A percentile compares a stretch with the other conserved stretches of the same genome.
Evolutionary conservation across 2,113 vertebrate genomes (phyloP).

Genomic region (Dipodomys merriami): DNA sequence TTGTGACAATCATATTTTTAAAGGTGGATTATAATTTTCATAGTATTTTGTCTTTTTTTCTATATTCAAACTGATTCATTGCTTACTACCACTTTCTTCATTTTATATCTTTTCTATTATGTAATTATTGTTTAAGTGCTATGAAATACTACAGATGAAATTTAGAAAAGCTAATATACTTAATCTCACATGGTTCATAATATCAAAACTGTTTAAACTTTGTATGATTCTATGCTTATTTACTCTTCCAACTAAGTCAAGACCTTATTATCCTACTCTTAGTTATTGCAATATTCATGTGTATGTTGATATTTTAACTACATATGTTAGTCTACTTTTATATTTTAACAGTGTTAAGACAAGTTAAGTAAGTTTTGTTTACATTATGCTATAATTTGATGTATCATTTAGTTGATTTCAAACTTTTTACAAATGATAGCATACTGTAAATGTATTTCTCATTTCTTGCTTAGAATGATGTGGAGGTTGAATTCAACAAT

Average conservation of each 20-base stretch:
- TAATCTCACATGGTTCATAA: too few relatives aligned
- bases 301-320: background rate
- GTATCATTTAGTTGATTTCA: background rate
- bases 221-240: background rate
- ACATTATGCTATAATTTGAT: background rate
- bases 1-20: background rate
- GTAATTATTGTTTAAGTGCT: background rate
- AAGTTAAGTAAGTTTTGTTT: background rate
- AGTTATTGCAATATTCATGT: background rate
- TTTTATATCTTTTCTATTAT: background rate
- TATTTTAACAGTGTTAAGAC: background rate
- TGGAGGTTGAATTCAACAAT: background rate
- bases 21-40: background rate
- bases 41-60: background rate
- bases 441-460: background rate
- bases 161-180: too few relatives aligned
- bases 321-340: background rate
- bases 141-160: background rate
- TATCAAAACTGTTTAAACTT: background rate
- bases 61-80: background rate
- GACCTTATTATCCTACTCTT: background rate
- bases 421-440: background rate
- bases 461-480: accelerated
- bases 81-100: background rate
- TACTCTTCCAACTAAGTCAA: background rate